These are phyloP conservation scores for Heliconius melpomene DNA, from an alignment of 1,140 invertebrate species.

Conservation along the genomic window DNA sequence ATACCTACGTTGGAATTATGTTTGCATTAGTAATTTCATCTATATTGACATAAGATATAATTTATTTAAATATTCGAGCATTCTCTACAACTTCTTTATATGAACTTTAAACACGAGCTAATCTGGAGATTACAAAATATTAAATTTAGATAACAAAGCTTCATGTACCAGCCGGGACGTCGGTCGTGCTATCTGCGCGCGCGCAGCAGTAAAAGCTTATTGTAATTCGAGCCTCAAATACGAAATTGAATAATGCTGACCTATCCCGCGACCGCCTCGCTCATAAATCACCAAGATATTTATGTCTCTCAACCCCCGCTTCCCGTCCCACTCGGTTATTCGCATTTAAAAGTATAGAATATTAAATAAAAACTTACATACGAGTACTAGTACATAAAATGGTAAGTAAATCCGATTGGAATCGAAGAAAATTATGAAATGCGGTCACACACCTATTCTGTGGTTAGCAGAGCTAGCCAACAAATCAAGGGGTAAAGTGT, in stretches of 20 bases:
- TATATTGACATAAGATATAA: slow-evolving; percentile 18
- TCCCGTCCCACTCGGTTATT: slow-evolving; percentile 59
- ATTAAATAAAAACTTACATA: slow-evolving; percentile 74
- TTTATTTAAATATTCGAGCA: slow-evolving; percentile 23
- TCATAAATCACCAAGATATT: slow-evolving; percentile 81
- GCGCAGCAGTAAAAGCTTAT: slow-evolving; percentile 77
- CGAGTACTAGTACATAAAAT: slow-evolving; percentile 62
- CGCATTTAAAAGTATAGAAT: slow-evolving; percentile 70
- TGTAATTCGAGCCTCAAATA: slow-evolving; percentile 79
- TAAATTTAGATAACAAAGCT: slow-evolving; percentile 68
- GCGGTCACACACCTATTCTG: slow-evolving; percentile 67
- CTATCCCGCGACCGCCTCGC: slow-evolving; percentile 78
- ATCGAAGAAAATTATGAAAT: slow-evolving; percentile 60
- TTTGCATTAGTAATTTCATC: slow-evolving; percentile 27
- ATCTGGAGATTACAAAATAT: slow-evolving; percentile 61
- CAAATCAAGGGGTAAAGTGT: slow-evolving; percentile 55
- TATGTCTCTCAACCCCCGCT: slow-evolving; percentile 73
- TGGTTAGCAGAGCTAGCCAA: slow-evolving; percentile 60
- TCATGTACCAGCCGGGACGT: slow-evolving; percentile 51
- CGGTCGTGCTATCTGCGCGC: slow-evolving; percentile 70
- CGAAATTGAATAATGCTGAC: slow-evolving; percentile 81
- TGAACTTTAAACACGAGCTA: slow-evolving; percentile 55
- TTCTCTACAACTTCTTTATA: slow-evolving; percentile 41
- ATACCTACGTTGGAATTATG: slow-evolving; percentile 25
- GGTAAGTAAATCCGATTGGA: slow-evolving; percentile 76